Evolutionary conservation across 2,113 vertebrate genomes (phyloP), one percentile per base, ranked within the genome.

Genomic region (Lagenorhynchus albirostris): DNA sequence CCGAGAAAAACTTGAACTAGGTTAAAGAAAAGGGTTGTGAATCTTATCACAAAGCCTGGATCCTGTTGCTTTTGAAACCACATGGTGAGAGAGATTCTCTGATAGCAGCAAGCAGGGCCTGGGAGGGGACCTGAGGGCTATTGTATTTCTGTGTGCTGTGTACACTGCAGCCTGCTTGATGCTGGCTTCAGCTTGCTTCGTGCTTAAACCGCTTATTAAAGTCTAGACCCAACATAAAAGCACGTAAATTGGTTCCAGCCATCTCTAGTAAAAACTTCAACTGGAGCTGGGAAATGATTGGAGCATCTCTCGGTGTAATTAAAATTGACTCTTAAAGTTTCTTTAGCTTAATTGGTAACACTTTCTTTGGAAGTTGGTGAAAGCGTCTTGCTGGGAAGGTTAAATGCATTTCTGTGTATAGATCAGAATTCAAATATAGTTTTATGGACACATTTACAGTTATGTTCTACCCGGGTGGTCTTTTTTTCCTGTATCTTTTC

Each of bases 181-280:
- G 99, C 98, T 99, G 99, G 99, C 98, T 98, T 97, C 96, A 95
- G 98, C 98, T 96, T 98, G 98, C 99, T 98, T 98, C 58, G 36
- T 98, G 98, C 99, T 98, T 99, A 99, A 99, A 99, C 99, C 98
- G 98, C 99, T 99, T 99, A 99, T 99, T 99, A 99, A 99, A 99
- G 99, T 99, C 99, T 99, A 99, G 99, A 99, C 99, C 98, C 99
- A 99, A 99, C 99, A 99, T 99, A 99, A 99, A 99, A 99, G 99
- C 99, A 99, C 95, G 89, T 98, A 99, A 99, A 99, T 99, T 99
- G 98, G 98, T 99, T 99, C 99, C 98, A 99, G 99, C 99, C 98
- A 98, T 99, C 98, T 98, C 98, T 99, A 98, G 98, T 99, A 98
- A 99, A 99, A 99, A 98, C 98, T 99, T 99, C 97, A 98, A 96